A percentile compares a stretch with the other conserved stretches of the same genome.
These are phyloP conservation scores for Megalopta genalis DNA, from an alignment of 1,140 invertebrate species.

Conservation along the genomic window DNA sequence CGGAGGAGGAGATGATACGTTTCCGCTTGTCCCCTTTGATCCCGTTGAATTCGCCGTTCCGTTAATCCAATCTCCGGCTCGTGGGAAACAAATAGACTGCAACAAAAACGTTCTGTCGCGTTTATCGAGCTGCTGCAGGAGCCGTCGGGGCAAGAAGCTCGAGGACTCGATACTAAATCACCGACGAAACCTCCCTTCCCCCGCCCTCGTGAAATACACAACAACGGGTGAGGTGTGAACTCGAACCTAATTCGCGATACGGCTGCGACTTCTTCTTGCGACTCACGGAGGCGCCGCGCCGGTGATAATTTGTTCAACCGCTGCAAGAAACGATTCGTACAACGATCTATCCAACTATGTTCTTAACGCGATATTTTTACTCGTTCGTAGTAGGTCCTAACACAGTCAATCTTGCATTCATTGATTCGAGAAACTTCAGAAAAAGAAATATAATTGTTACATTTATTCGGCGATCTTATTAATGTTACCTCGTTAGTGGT, in stretches of 20 bases:
- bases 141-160: not conserved
- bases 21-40: not conserved
- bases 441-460: too few species aligned
- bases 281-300: too few species aligned
- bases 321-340: too few species aligned
- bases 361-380: too few species aligned
- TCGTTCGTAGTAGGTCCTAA: too few species aligned
- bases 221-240: not conserved
- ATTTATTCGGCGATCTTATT: too few species aligned
- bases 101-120: not conserved
- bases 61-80: conserved; percentile 7
- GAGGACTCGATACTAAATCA: not conserved
- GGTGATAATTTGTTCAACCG: too few species aligned
- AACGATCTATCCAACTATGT: too few species aligned
- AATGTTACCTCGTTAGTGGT: too few species aligned
- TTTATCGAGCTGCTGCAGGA: not conserved
- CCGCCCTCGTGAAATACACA: not conserved
- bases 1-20: not conserved
- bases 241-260: conserved; percentile 21
- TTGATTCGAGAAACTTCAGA: too few species aligned
- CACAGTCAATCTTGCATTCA: too few species aligned
- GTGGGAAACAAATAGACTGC: not conserved
- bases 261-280: not conserved
- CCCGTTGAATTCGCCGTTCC: not conserved
- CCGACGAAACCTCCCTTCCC: not conserved